A percentile compares a stretch with the other conserved stretches of the same genome.
These are phyloP conservation scores for Dromiciops gliroides DNA, from an alignment of 2,113 vertebrate genomes.

Conservation along the genomic window DNA sequence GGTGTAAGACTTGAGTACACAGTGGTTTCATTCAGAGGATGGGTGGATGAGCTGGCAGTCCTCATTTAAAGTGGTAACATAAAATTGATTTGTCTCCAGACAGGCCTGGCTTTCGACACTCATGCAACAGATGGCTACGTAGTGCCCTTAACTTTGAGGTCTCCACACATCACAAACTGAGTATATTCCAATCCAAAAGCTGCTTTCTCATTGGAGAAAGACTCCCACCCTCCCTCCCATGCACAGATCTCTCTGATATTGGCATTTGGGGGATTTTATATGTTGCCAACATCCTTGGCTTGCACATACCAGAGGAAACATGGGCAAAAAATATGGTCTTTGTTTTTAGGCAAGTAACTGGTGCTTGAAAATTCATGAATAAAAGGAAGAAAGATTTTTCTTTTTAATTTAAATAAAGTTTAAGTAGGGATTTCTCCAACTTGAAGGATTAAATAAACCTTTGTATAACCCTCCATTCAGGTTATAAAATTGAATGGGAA, in stretches of 20 bases:
- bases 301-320: neutral
- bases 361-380: neutral
- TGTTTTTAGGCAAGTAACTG: neutral
- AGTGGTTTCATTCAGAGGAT: neutral
- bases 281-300: neutral
- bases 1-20: neutral
- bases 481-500: conserved; percentile 4
- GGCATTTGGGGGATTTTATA: neutral
- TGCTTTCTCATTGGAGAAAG: conserved; percentile 33
- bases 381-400: conserved; percentile 24
- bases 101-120: neutral
- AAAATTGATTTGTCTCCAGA: conserved; percentile 23
- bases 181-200: neutral
- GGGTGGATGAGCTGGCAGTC: neutral
- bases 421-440: conserved; percentile 1
- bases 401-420: conserved; percentile 23
- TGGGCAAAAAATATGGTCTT: neutral
- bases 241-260: neutral
- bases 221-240: neutral
- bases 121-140: conserved; percentile 64
- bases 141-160: neutral
- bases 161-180: neutral
- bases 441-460: conserved; percentile 51
- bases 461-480: conserved; percentile 19
- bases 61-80: neutral